Evolutionary conservation across 1,140 invertebrate genomes (phyloP), one percentile per base, ranked within the genome.

Genomic region (Pseudobourletiella spinata): DNA sequence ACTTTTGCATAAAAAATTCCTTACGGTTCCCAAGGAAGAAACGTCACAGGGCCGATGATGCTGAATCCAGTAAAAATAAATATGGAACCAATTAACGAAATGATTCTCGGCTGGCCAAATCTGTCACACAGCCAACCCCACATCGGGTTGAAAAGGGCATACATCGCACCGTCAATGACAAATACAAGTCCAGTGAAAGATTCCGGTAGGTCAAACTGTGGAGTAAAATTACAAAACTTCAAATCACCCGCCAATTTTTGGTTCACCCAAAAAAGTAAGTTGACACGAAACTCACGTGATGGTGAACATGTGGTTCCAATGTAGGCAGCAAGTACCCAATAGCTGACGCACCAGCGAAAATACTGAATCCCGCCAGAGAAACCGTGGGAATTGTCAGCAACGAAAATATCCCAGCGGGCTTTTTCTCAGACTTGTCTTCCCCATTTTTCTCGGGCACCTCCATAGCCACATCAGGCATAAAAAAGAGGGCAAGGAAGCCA

Each of bases 151-250:
- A 86, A 86, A 0, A 87, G 39, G 1, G 88, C 89, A 73, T 93
- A 93, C 14, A 85, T 82, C 1, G 84, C 88, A 3, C 90, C 91
- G 71, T 89, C 91, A 51, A 92, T 85, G n/a, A 93, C 82, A 73
- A 92, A 93, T 82, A 92, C 86, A 16, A 90, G 72, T 0, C 90
- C 90, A 30, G 91, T 76, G 8, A 88, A 72, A 3, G 89, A 79
- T 0, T 88, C 87, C 24, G 70, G 83, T 52, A 92, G 76, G 8
- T 83, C 71, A 70, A 91, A 82, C 76, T 81, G 68, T 51, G 62
- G 68, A 52, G 25, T 57, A 65, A 30, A 43, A 29, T 26, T 52
- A 52, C 35, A 42, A 42, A 8, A 57, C 11, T 39, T 57, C 8
- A 57, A 57, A n/a, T n/a, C n/a, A n/a, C n/a, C n/a, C n/a, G n/a